Conservation (phyloP, 92 coral and sea anemone genomes). For the Paragorgia papillata region DNA sequence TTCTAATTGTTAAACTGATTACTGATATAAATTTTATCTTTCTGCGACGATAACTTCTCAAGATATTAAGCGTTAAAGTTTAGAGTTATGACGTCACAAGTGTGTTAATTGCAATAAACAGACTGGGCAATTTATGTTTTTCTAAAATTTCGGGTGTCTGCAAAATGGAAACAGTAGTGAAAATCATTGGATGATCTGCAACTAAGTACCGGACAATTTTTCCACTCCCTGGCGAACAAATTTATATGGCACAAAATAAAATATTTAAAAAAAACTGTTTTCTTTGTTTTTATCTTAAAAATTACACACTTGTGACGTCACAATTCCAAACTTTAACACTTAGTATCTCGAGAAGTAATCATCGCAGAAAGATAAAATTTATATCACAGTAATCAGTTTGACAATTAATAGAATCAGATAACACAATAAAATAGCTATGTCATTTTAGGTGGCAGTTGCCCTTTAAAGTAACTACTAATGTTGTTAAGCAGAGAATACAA, state of each 20-base stretch:
- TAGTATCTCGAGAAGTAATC: slow-evolving; percentile 29
- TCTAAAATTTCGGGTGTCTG: slow-evolving; percentile 4
- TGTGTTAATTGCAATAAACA: slow-evolving; percentile 15
- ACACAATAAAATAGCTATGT: slow-evolving; percentile 37
- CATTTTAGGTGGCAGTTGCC: no score
- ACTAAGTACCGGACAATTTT: slow-evolving; percentile 11
- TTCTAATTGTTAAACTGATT: slow-evolving; percentile 40
- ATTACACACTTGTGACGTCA: slow-evolving; percentile 39
- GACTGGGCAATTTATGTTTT: slow-evolving; percentile 23
- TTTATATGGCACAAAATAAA: slow-evolving; percentile 16
- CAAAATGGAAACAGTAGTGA: not conserved
- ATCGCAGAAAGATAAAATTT: slow-evolving; percentile 34
- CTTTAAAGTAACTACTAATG: slow-evolving; percentile 42
- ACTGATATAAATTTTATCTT: slow-evolving; percentile 36
- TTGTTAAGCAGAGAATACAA: no score
- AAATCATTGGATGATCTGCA: slow-evolving; percentile 7
- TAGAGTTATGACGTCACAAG: slow-evolving; percentile 37
- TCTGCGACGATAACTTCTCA: slow-evolving; percentile 21
- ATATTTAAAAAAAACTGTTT: no score
- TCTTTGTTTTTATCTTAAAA: slow-evolving; percentile 7
- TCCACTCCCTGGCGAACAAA: slow-evolving; percentile 18
- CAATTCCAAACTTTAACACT: slow-evolving; percentile 35
- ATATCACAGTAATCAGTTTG: slow-evolving; percentile 39
- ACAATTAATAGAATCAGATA: slow-evolving; percentile 36
- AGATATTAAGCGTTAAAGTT: slow-evolving; percentile 38